Percentiles rank a stretch among this genome's conserved stretches.
Conservation (phyloP, 2,113 vertebrate species). For the Desmodus rotundus region DNA sequence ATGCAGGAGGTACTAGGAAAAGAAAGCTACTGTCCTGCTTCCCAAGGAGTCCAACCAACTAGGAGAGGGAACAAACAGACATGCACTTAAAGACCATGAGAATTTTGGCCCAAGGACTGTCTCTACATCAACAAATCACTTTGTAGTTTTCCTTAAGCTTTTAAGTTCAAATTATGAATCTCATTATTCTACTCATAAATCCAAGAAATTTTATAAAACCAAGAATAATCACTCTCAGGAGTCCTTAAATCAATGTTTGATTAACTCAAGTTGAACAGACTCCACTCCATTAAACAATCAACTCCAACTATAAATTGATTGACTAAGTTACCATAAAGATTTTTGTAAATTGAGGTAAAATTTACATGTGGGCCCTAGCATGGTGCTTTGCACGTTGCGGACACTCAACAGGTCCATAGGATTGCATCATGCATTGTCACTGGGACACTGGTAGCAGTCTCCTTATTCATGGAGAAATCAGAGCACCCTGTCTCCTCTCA, state of each 20-base stretch:
- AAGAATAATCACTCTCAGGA: slow-evolving; percentile 26
- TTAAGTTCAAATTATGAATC: slow-evolving; percentile 23
- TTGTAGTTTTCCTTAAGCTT: not conserved
- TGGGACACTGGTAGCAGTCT: not conserved
- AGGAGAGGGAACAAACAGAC: not conserved
- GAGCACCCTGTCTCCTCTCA: not conserved
- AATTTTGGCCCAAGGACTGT: not conserved
- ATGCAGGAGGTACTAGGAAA: not conserved
- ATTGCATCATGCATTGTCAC: not conserved
- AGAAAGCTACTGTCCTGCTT: not conserved
- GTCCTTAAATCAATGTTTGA: slow-evolving; percentile 34
- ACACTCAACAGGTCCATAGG: not conserved
- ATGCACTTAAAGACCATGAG: not conserved
- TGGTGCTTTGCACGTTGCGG: not conserved
- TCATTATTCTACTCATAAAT: slow-evolving; percentile 29
- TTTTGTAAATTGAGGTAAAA: slow-evolving; percentile 8
- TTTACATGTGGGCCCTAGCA: not conserved
- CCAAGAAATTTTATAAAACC: slow-evolving; percentile 28
- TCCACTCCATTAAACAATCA: slow-evolving; percentile 33
- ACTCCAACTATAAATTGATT: not conserved
- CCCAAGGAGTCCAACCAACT: not conserved
- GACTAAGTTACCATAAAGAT: not conserved
- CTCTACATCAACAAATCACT: not conserved
- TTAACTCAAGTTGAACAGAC: slow-evolving; percentile 27
- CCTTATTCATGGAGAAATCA: not conserved